Percentiles rank a stretch among this genome's conserved stretches.
Evolutionary conservation across 2,113 vertebrate species (phyloP).

Genomic region (Sporophila hypoxantha): DNA sequence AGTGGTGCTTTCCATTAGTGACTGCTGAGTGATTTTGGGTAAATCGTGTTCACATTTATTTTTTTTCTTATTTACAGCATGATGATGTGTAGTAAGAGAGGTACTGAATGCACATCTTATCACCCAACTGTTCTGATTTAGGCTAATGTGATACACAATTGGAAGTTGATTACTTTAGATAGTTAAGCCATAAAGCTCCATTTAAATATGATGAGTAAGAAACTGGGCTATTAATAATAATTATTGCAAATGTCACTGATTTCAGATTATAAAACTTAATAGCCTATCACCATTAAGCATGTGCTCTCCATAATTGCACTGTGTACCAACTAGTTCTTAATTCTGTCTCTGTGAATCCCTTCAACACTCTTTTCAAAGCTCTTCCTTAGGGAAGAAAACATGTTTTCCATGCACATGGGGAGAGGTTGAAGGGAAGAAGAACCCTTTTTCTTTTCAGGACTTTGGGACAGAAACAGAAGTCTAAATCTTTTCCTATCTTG

Average conservation of each 20-base stretch:
- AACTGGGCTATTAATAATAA: slow-evolving; percentile 54
- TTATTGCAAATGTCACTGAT: slow-evolving; percentile 62
- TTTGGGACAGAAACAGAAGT: background rate
- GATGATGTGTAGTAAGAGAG: background rate
- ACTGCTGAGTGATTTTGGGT: background rate
- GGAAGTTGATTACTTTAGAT: slow-evolving; percentile 33
- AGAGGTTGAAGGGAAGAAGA: background rate
- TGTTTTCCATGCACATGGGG: background rate
- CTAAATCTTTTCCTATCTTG: background rate
- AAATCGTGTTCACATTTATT: background rate
- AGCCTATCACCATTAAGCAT: slow-evolving; percentile 48
- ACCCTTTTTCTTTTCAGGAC: background rate
- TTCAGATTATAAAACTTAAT: slow-evolving; percentile 60
- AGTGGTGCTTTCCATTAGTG: background rate
- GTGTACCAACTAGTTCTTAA: slow-evolving; percentile 30
- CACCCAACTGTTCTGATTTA: background rate
- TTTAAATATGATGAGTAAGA: slow-evolving; percentile 46
- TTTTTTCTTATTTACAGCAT: slow-evolving; percentile 5
- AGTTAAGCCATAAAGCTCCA: slow-evolving; percentile 40
- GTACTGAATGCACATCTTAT: background rate
- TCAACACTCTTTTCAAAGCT: background rate
- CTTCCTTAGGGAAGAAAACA: background rate
- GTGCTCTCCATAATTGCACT: slow-evolving; percentile 40
- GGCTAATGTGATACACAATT: slow-evolving; percentile 17
- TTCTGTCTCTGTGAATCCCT: background rate